A percentile compares a stretch with the other conserved stretches of the same genome.
Evolutionary conservation across 1,140 invertebrate genomes (phyloP).

Genomic region (Orussus abietinus): DNA sequence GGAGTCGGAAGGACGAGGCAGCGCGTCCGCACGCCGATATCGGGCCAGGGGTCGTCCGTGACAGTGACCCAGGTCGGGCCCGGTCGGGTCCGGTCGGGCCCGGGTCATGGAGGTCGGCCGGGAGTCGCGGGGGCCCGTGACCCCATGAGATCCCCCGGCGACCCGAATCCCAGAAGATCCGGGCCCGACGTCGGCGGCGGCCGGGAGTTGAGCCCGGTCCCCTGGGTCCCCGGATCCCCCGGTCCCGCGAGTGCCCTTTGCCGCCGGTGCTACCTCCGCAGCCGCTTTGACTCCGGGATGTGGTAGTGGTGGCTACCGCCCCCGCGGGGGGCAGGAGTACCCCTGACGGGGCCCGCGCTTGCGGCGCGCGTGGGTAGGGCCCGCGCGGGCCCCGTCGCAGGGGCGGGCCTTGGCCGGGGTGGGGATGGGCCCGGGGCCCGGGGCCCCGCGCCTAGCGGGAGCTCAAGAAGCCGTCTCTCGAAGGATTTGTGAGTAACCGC

Average conservation of each 20-base stretch:
- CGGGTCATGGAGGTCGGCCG: too few species aligned
- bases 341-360: conserved; percentile 4
- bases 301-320: conserved; percentile 36
- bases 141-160: too few species aligned
- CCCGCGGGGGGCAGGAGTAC: conserved; percentile 33
- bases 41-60: too few species aligned
- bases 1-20: too few species aligned
- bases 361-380: conserved; percentile 2
- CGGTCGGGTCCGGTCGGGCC: too few species aligned
- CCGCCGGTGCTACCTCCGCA: conserved; percentile 23
- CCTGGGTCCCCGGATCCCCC: conserved; percentile 25
- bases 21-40: too few species aligned
- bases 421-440: conserved; percentile 6
- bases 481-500: conserved; percentile 52
- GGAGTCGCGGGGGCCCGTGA: too few species aligned
- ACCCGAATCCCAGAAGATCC: too few species aligned
- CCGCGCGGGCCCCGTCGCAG: background rate
- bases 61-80: too few species aligned
- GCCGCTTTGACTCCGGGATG: conserved; percentile 15
- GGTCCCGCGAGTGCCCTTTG: conserved; percentile 6
- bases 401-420: conserved; percentile 13
- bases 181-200: too few species aligned
- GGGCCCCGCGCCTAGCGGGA: conserved; percentile 29
- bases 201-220: conserved; percentile 47
- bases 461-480: conserved; percentile 45